A percentile compares a stretch with the other conserved stretches of the same genome.
Conservation (phyloP, 2,888 invertebrate species). For the Urechis unicinctus region DNA sequence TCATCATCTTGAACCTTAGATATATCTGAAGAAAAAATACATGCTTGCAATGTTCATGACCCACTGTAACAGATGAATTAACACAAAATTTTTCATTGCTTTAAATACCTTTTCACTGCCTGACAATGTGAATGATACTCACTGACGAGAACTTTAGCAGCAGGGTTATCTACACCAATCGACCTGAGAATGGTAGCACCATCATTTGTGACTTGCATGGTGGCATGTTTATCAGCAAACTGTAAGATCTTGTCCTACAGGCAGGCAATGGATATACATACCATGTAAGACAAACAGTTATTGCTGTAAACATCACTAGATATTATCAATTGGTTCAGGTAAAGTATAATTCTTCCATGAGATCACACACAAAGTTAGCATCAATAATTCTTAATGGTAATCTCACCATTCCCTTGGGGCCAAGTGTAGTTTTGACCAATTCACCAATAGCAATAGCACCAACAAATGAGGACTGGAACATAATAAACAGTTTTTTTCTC, state of each 20-base stretch:
- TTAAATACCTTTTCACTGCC: no score
- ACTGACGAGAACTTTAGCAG: constrained; percentile 93
- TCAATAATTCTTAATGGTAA: not conserved
- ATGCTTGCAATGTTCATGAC: not conserved
- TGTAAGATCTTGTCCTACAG: constrained; percentile 56
- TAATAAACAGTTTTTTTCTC: not conserved
- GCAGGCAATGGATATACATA: not conserved
- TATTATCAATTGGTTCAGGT: no score
- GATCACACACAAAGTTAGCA: not conserved
- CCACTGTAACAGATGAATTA: no score
- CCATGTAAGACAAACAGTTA: not conserved
- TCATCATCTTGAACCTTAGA: constrained; percentile 98
- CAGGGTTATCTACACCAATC: constrained; percentile 96
- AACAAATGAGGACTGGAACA: constrained; percentile 76
- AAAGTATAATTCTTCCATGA: not conserved
- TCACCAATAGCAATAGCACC: constrained; percentile 99
- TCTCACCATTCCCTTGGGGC: constrained; percentile 91
- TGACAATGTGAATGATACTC: no score
- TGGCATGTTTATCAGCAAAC: constrained; percentile 40
- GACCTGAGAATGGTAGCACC: constrained; percentile 96
- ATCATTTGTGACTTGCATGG: constrained; percentile 95
- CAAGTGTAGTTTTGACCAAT: constrained; percentile 93
- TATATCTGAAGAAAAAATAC: constrained; percentile 71
- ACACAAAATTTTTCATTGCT: no score
- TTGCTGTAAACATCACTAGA: no score